Evolutionary conservation across 1,140 invertebrate species (phyloP).

Genomic region (Ooceraea biroi): DNA sequence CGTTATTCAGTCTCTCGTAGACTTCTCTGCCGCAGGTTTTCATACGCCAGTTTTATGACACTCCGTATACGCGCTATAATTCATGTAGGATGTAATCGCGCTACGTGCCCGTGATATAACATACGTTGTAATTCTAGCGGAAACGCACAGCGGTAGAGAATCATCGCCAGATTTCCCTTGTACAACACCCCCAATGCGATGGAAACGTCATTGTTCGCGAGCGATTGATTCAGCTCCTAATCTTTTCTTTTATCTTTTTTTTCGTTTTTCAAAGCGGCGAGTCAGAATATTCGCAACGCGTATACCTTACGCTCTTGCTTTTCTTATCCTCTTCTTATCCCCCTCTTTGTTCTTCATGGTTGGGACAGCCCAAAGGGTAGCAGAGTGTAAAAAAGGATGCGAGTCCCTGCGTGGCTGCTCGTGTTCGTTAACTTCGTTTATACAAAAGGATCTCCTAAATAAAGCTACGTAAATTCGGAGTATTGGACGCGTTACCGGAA

Average conservation of each 20-base stretch:
- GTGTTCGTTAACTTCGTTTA: conserved; percentile 68
- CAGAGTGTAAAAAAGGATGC: conserved; percentile 82
- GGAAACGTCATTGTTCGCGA: conserved; percentile 79
- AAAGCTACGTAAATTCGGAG: conserved; percentile 83
- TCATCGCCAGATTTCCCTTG: conserved; percentile 44
- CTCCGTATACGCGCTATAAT: conserved; percentile 26
- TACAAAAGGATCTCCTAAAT: conserved; percentile 78
- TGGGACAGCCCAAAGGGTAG: conserved; percentile 45
- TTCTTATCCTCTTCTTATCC: conserved; percentile 16
- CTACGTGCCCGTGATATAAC: conserved; percentile 55
- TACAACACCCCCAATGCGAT: conserved; percentile 81
- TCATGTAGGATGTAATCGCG: conserved; percentile 42
- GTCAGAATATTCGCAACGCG: conserved; percentile 72
- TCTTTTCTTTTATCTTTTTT: no score
- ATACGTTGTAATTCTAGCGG: conserved; percentile 63
- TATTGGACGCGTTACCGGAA: conserved; percentile 84
- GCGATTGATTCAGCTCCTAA: conserved; percentile 44
- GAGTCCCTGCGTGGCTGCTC: conserved; percentile 67
- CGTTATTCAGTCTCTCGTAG: conserved; percentile 1
- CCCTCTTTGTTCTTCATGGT: not conserved
- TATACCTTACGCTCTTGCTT: conserved; percentile 28
- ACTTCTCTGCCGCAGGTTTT: not conserved
- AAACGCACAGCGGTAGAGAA: conserved; percentile 76
- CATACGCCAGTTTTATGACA: conserved; percentile 19
- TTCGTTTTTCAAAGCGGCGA: conserved; percentile 79